phyloP scores from a whole-genome alignment of 2,888 invertebrate genomes.

The Agonopterix alstromeriana region DNA sequence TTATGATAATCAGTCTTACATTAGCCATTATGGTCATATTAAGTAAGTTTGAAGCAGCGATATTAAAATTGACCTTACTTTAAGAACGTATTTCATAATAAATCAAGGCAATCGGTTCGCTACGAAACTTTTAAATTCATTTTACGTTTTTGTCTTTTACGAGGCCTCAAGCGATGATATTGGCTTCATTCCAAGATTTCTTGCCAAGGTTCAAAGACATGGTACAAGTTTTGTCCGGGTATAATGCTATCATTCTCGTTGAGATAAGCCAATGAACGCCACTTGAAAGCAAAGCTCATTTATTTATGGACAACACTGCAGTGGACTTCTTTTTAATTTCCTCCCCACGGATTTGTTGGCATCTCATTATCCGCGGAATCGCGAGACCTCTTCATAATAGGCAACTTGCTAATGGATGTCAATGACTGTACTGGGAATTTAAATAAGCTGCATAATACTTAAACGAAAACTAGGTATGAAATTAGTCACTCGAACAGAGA shows the following conservation, averaged over 20 bases:
- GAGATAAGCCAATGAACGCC: slow-evolving; percentile 68
- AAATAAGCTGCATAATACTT: background rate
- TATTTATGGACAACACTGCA: slow-evolving; percentile 55
- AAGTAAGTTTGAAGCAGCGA: too few relatives aligned
- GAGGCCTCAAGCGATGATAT: slow-evolving; percentile 48
- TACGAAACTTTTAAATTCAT: slow-evolving; percentile 21
- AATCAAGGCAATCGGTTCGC: background rate
- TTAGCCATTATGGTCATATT: too few relatives aligned
- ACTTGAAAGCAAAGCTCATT: slow-evolving; percentile 60
- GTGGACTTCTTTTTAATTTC: slow-evolving; percentile 53
- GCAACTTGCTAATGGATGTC: too few relatives aligned
- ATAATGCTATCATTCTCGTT: slow-evolving; percentile 63
- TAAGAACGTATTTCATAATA: background rate
- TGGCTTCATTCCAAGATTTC: slow-evolving; percentile 63
- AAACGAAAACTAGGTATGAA: too few relatives aligned
- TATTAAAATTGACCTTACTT: too few relatives aligned
- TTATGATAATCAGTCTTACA: slow-evolving; percentile 3
- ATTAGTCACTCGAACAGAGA: too few relatives aligned
- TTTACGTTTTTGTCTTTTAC: slow-evolving; percentile 36
- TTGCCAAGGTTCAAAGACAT: slow-evolving; percentile 72
- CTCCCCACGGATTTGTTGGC: slow-evolving; percentile 21
- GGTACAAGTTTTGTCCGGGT: slow-evolving; percentile 51
- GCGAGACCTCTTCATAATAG: too few relatives aligned
- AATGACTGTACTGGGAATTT: too few relatives aligned
- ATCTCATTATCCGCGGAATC: too few relatives aligned